Base-by-base conservation (phyloP, 1,140 invertebrate genomes). In the Lordiphosa mommai region DNA sequence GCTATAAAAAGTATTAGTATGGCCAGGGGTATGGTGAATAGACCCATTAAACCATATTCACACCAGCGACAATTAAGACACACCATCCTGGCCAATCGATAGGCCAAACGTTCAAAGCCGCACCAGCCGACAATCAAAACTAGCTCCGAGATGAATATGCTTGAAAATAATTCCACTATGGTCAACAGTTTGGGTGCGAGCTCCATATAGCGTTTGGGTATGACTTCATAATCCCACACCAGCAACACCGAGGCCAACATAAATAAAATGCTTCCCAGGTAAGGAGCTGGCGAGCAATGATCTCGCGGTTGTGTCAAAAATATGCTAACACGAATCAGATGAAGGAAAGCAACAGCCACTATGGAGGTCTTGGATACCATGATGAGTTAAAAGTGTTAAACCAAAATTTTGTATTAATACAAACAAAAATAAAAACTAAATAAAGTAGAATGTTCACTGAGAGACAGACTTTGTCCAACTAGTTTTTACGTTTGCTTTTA, bases 301-400 rank as follows among this genome's bases (percentile, higher is more conserved):
- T 23, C 14, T 33, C 20, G 14, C 10, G 46, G 14, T 33, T 56
- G 65, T 16, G 13, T 7, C 30, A 64, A 37, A 17, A 74, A 74
- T 20, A 71, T 5, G 14, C 50, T 49, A 29, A 49, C 47, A 16
- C 72, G 59, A 16, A 44, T 16, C 1, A 65, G 2, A 10, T 70
- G 65, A n/a, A 74, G 4, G 6, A 76, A 13, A 17, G 32, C 51
- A 6, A 55, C 16, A n/a, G 20, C 30, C 43, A 36, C 37, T 36
- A 74, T 70, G 9, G 71, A 30, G 10, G 14, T 44, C 36, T 36
- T 40, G 23, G 53, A 70, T 20, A 70, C 71, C 71, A 74, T 74
- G 17, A 34, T 2, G 0, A 1, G 7, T 10, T 38, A 10, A 13
- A 1, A 30, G 12, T 34, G 34, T 63, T 36, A 2, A 10, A 5